Percentiles rank a stretch among this genome's conserved stretches.
phyloP scores from a whole-genome alignment of 2,888 invertebrate species.

The Prenolepis imparis region DNA sequence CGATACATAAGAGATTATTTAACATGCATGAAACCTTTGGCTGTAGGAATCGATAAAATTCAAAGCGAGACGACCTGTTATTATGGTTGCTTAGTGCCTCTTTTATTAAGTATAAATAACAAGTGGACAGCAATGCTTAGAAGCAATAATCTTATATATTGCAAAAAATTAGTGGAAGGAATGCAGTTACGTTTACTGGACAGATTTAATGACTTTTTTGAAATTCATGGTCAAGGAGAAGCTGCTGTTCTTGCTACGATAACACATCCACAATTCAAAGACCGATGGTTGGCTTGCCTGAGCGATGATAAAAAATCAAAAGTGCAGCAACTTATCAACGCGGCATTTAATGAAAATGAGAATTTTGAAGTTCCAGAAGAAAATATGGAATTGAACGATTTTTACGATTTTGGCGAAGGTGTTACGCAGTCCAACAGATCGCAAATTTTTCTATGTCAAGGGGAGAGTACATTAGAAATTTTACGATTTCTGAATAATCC shows the following conservation, averaged over 20 bases:
- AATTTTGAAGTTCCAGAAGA: background rate
- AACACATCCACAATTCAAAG: conserved; percentile 12
- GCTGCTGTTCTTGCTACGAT: conserved; percentile 14
- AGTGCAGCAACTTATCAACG: background rate
- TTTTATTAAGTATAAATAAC: background rate
- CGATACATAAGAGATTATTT: conserved; percentile 20
- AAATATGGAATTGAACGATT: background rate
- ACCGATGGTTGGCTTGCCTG: background rate
- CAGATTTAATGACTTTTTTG: background rate
- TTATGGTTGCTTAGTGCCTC: conserved; percentile 21
- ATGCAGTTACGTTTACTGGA: background rate
- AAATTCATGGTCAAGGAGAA: background rate
- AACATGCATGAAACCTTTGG: background rate
- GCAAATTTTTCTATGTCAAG: background rate
- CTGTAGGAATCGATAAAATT: background rate
- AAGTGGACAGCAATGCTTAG: background rate
- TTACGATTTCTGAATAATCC: conserved; percentile 3
- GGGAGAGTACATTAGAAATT: background rate
- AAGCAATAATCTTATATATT: background rate
- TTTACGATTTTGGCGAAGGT: background rate
- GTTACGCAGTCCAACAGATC: background rate
- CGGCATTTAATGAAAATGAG: no score
- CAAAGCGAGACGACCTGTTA: conserved; percentile 3
- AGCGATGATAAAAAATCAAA: background rate
- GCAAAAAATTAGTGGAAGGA: conserved; percentile 1